Percentiles rank a stretch among this genome's conserved stretches.
Evolutionary conservation across 37 sponge, comb jelly and placozoan species (phyloP).

Genomic region (Haliclona indistincta): DNA sequence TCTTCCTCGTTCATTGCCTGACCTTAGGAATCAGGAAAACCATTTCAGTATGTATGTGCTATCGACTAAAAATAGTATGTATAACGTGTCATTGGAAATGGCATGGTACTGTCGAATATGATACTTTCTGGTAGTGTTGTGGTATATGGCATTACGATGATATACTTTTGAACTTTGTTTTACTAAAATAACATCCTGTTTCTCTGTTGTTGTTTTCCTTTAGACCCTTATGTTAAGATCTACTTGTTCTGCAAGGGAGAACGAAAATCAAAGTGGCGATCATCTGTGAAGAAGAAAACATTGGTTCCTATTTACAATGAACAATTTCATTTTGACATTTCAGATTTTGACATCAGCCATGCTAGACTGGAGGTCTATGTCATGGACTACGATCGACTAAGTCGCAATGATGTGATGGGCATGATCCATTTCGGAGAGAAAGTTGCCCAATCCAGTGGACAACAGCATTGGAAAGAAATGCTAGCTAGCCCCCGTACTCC

Average conservation of each 20-base stretch:
- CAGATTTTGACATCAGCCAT: slow-evolving; percentile 13
- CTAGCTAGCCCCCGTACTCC: slow-evolving; percentile 13
- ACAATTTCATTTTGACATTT: slow-evolving; percentile 62
- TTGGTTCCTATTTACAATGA: slow-evolving; percentile 64
- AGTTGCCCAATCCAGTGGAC: not conserved
- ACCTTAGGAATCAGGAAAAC: too few relatives aligned
- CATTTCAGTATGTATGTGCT: too few relatives aligned
- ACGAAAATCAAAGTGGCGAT: slow-evolving; percentile 49
- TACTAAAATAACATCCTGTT: too few relatives aligned
- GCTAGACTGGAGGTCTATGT: slow-evolving; percentile 18
- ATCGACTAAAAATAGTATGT: too few relatives aligned
- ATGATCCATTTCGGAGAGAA: slow-evolving; percentile 22
- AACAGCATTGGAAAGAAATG: slow-evolving; percentile 54
- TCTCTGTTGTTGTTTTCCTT: too few relatives aligned
- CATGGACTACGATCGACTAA: slow-evolving; percentile 50
- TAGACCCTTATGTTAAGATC: slow-evolving; percentile 79
- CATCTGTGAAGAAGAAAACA: slow-evolving; percentile 54
- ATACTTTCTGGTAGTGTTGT: too few relatives aligned
- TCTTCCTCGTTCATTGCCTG: too few relatives aligned
- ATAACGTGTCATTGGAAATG: too few relatives aligned
- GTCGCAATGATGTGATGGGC: slow-evolving; percentile 37
- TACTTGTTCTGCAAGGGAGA: slow-evolving; percentile 32
- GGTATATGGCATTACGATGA: too few relatives aligned
- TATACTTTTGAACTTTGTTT: too few relatives aligned
- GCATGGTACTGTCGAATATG: too few relatives aligned